Evolutionary conservation across 2,113 vertebrate genomes (phyloP), one percentile per base, ranked within the genome.

Genomic region (Enhydra lutris): DNA sequence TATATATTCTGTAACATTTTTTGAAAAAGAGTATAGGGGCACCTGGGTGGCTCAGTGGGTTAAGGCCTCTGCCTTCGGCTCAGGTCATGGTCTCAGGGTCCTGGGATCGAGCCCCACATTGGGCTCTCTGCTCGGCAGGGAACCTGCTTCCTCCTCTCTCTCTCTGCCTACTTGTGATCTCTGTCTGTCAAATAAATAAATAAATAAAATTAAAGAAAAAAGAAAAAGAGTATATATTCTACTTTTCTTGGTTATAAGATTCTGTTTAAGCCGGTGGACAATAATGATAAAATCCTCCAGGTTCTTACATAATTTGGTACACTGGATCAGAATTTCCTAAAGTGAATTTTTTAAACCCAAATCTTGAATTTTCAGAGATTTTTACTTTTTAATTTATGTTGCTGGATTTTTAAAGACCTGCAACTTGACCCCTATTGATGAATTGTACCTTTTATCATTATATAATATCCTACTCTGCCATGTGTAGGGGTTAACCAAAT

Each of bases 361-460:
- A 39, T 55, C 39, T 82, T 79, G 45, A 39, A 23, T 86, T 88
- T 91, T 52, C 61, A 26, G 36, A 90, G 13, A 55, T 36, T 55
- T 92, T 80, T 93, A n/a, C 39, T 59, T 57, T 73, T 47, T 90
- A 89, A 83, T 78, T 97, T 57, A 88, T 52, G 21, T 84, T 76
- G 39, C 74, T 87, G 78, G 73, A 63, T 31, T 24, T 89, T 12
- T 74, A 59, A 79, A 61, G 80, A 95, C n/a, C 36, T 78, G n/a
- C 50, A n/a, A 13, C 80, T 55, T 61, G 67, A 7, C 14, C 31
- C 47, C 34, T 61, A 26, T 94, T 91, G 71, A 52, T 61, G 69
- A 86, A 45, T 80, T 9, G 10, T 34, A 47, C 6, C 12, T 93
- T 84, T 96, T 47, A 50, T 84, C 26, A 6, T 69, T 52, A 36